Evolutionary conservation across 2,888 invertebrate species (phyloP).

Genomic region (Platerodrilus igneus): DNA sequence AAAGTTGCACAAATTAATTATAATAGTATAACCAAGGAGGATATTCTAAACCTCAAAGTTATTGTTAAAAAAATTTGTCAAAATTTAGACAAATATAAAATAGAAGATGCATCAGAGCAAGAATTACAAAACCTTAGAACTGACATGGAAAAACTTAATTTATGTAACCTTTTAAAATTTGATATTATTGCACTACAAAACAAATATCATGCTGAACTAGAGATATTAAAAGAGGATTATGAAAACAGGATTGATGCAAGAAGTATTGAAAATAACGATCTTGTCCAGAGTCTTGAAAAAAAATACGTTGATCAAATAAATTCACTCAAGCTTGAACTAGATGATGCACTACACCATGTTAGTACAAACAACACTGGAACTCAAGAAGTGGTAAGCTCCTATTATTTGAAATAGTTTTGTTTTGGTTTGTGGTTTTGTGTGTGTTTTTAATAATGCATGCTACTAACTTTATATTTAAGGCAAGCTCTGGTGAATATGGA

Average conservation of each 20-base stretch:
- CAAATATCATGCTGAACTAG: constrained; percentile 48
- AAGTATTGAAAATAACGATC: constrained; percentile 48
- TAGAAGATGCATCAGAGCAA: constrained; percentile 35
- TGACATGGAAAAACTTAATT: constrained; percentile 34
- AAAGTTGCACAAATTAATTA: constrained; percentile 22
- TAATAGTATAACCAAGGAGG: constrained; percentile 32
- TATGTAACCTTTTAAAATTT: constrained; percentile 35
- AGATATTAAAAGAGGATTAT: constrained; percentile 39
- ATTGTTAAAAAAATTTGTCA: constrained; percentile 34
- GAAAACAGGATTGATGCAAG: constrained; percentile 47
- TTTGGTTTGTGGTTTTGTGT: constrained; percentile 5
- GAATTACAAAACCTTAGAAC: constrained; percentile 33
- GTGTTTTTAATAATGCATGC: constrained; percentile 15
- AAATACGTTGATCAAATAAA: constrained; percentile 51
- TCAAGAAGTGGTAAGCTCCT: constrained; percentile 52
- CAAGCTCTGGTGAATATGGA: constrained; percentile 45
- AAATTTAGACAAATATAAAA: constrained; percentile 31
- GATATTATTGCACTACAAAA: constrained; percentile 40
- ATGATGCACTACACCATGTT: constrained; percentile 34
- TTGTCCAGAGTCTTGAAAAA: constrained; percentile 49
- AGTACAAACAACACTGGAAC: constrained; percentile 49
- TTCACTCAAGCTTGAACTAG: constrained; percentile 53
- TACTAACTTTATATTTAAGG: constrained; percentile 26
- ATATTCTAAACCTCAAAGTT: constrained; percentile 36
- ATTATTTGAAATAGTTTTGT: too few species aligned